Evolutionary conservation across 2,888 invertebrate species (phyloP), one percentile per base, ranked within the genome.

Genomic region (Leptinotarsa tumamoca): DNA sequence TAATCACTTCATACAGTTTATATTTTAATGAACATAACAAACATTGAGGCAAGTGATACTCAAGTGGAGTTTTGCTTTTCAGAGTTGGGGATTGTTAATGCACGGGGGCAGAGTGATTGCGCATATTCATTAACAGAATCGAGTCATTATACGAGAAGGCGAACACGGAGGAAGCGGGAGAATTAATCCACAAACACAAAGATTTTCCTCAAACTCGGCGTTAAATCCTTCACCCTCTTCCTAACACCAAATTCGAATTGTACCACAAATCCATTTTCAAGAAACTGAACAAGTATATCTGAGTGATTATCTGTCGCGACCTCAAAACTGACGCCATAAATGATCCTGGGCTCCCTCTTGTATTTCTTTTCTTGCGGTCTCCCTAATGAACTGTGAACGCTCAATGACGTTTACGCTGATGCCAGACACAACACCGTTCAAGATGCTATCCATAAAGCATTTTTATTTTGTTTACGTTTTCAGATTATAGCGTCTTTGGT

Each of bases 321-420:
- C 82, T 81, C 81, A 83, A 83, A 61, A 73, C 58, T 58, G 68
- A 58, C 72, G 76, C 73, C 72, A 73, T 73, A 82, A 83, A 83
- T 80, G 82, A 82, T 81, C 76, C 79, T 79, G 49, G 58, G 63
- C 63, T 63, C 63, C 63, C 63, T 63, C 63, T 63, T 63, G 68
- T 69, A 67, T 54, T 75, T 71, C 75, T 67, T 52, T 56, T 67
- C 71, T 67, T 56, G 56, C 70, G 67, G 70, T 63, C 33, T 43
- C 77, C 80, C 78, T 85, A 85, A 85, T 85, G 85, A 84, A 83
- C 84, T 83, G 84, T 83, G 84, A 85, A 85, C 82, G 80, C 76
- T 75, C 76, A 80, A 81, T 80, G 83, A 84, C 83, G 83, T 84
- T 84, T 84, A 83, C 82, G 81, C 83, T 83, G 81, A 83, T 78